Conservation (phyloP, 1,140 invertebrate genomes). For the Penaeus indicus region DNA sequence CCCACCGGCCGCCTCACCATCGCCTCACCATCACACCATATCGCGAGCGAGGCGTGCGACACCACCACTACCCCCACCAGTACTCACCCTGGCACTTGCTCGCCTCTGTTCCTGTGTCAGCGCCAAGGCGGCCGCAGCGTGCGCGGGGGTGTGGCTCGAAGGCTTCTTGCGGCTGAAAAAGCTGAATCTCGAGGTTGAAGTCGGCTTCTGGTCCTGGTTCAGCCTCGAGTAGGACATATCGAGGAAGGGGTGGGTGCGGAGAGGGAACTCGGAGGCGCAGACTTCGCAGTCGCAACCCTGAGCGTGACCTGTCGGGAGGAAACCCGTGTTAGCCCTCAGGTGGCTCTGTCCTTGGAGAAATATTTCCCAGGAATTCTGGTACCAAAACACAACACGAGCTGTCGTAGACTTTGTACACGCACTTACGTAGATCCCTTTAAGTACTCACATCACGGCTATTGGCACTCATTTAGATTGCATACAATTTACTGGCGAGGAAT, state of each 20-base stretch:
- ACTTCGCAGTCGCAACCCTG: conserved; percentile 63
- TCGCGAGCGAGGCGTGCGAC: too few relatives aligned
- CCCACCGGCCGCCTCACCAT: too few relatives aligned
- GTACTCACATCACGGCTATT: not conserved
- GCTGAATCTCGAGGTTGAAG: conserved; percentile 52
- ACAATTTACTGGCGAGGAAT: too few relatives aligned
- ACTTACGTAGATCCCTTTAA: not conserved
- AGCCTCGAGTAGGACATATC: conserved; percentile 64
- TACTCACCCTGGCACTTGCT: conserved; percentile 40
- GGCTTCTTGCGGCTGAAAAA: conserved; percentile 64
- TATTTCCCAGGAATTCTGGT: not conserved
- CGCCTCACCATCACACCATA: too few relatives aligned
- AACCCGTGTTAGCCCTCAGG: not conserved
- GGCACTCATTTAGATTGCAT: conserved; percentile 43
- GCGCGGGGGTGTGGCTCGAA: conserved; percentile 39
- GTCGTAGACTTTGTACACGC: not conserved
- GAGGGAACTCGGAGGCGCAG: conserved; percentile 61
- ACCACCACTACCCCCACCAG: not conserved
- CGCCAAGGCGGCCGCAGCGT: conserved; percentile 33
- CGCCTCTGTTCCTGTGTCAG: conserved; percentile 45
- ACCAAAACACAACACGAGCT: conserved; percentile 2
- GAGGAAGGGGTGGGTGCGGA: conserved; percentile 64
- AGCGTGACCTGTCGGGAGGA: conserved; percentile 52
- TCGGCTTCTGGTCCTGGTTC: conserved; percentile 39
- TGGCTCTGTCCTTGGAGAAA: not conserved